Percentiles rank a stretch among this genome's conserved stretches.
phyloP scores from a whole-genome alignment of 2,888 invertebrate species.

The Biston betularia region DNA sequence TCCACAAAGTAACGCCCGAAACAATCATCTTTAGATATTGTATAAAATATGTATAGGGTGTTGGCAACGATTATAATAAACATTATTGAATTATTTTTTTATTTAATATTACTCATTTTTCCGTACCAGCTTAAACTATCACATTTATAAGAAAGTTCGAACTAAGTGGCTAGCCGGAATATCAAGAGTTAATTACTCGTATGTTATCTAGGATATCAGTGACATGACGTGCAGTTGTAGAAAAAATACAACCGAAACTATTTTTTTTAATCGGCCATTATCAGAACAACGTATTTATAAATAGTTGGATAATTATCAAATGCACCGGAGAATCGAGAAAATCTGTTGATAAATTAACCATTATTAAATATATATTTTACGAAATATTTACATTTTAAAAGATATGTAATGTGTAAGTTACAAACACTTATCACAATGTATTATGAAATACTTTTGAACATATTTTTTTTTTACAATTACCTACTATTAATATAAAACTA shows the following conservation, averaged over 20 bases:
- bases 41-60: too few relatives aligned
- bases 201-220: too few relatives aligned
- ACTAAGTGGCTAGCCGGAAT: too few relatives aligned
- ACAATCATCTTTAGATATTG: too few relatives aligned
- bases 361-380: slow-evolving; percentile 7
- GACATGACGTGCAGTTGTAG: too few relatives aligned
- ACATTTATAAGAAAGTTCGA: too few relatives aligned
- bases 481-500: slow-evolving; percentile 23
- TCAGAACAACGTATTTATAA: background rate
- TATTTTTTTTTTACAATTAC: slow-evolving; percentile 32
- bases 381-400: slow-evolving; percentile 41
- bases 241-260: background rate
- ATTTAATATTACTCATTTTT: too few relatives aligned
- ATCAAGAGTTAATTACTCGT: too few relatives aligned
- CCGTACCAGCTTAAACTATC: too few relatives aligned
- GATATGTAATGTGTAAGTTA: slow-evolving; percentile 60
- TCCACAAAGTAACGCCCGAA: too few relatives aligned
- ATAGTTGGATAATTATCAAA: background rate
- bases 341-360: background rate
- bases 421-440: slow-evolving; percentile 62
- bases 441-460: slow-evolving; percentile 54
- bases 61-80: too few relatives aligned
- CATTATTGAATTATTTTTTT: too few relatives aligned
- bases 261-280: background rate
- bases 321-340: slow-evolving; percentile 1